These are phyloP conservation scores for Sphinx pinastri DNA, from an alignment of 2,888 invertebrate species.

Conservation along the genomic window DNA sequence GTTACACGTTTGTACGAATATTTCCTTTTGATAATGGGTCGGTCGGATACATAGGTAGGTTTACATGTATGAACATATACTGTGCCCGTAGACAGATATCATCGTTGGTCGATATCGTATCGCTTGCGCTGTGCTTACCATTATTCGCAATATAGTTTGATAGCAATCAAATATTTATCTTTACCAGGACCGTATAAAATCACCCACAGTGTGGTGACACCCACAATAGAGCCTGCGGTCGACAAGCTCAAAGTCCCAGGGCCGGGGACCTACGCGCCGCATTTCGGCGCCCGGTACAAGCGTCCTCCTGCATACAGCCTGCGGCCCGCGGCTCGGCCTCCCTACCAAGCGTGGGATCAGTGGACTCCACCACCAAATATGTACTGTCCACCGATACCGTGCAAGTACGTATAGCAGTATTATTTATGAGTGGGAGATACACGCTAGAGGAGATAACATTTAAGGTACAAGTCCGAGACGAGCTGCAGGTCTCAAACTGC, in stretches of 20 bases:
- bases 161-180: not conserved
- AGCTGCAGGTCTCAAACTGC: no score
- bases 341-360: constrained; percentile 58
- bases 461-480: no score
- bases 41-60: no score
- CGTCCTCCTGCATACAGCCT: constrained; percentile 62
- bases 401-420: constrained; percentile 46
- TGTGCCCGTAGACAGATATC: no score
- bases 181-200: constrained; percentile 51
- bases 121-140: no score
- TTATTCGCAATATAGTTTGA: no score
- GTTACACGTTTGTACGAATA: no score
- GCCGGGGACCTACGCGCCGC: constrained; percentile 57
- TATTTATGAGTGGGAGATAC: no score
- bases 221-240: constrained; percentile 44
- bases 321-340: constrained; percentile 52
- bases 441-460: no score
- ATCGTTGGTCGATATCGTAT: no score
- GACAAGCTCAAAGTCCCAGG: constrained; percentile 55
- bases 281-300: constrained; percentile 42
- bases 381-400: constrained; percentile 62
- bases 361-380: constrained; percentile 76
- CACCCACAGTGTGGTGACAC: constrained; percentile 57
- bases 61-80: no score
- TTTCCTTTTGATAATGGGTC: no score